These are phyloP conservation scores for Tribolium madens DNA, from an alignment of 1,140 invertebrate genomes.

Conservation along the genomic window DNA sequence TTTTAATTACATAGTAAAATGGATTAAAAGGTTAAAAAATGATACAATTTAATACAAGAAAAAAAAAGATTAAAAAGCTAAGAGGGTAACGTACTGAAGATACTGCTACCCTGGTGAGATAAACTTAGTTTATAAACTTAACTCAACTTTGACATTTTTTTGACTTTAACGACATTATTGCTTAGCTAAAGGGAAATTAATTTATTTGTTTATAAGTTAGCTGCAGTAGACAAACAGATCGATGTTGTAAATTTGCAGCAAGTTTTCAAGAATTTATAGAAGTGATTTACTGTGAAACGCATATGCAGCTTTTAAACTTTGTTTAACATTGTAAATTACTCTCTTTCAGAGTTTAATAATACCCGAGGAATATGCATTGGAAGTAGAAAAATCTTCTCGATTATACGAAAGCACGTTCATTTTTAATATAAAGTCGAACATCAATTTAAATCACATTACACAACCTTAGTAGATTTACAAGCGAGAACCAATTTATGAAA, in stretches of 20 bases:
- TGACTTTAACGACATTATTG: background rate
- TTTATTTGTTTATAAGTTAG: background rate
- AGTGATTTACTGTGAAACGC: background rate
- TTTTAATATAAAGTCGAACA: slow-evolving; percentile 41
- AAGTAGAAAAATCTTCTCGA: slow-evolving; percentile 33
- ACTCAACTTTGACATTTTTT: too few relatives aligned
- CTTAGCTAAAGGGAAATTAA: background rate
- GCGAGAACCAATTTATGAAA: slow-evolving; percentile 44
- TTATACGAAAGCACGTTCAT: slow-evolving; percentile 39
- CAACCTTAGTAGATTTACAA: slow-evolving; percentile 28
- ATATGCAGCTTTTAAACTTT: slow-evolving; percentile 9
- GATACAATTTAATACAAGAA: too few relatives aligned
- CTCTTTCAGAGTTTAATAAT: slow-evolving; percentile 22
- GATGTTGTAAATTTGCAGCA: background rate
- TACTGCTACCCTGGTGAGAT: too few relatives aligned
- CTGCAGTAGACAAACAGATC: background rate
- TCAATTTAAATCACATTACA: slow-evolving; percentile 44
- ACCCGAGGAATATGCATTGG: slow-evolving; percentile 30
- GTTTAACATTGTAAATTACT: slow-evolving; percentile 28
- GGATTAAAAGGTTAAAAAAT: too few relatives aligned
- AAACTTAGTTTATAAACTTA: too few relatives aligned
- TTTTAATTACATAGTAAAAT: too few relatives aligned
- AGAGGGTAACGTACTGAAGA: too few relatives aligned
- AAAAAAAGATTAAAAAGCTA: too few relatives aligned
- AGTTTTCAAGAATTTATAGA: background rate